Percentiles rank a stretch among this genome's conserved stretches.
phyloP scores from a whole-genome alignment of 2,888 invertebrate genomes.

The Aleiodes leptofemur region DNA sequence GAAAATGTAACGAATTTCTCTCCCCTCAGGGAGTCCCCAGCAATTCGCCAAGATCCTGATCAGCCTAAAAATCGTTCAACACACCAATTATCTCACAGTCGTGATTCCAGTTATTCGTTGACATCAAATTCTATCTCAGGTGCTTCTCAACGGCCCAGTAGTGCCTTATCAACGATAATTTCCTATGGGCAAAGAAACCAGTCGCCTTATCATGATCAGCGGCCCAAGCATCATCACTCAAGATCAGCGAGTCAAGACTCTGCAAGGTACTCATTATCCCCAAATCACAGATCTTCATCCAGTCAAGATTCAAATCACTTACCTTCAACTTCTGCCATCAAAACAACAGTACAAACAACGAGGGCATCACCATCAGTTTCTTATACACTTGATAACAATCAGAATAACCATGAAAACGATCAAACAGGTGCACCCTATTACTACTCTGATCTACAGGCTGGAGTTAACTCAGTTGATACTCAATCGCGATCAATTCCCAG shows the following conservation, averaged over 20 bases:
- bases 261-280: slow-evolving; percentile 59
- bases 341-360: slow-evolving; percentile 49
- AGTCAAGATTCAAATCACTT: slow-evolving; percentile 61
- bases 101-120: slow-evolving; percentile 67
- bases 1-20: slow-evolving; percentile 69
- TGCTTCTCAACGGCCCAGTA: slow-evolving; percentile 62
- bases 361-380: slow-evolving; percentile 48
- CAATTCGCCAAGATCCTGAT: slow-evolving; percentile 57
- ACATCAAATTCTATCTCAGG: slow-evolving; percentile 58
- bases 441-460: slow-evolving; percentile 84
- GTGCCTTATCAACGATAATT: slow-evolving; percentile 60
- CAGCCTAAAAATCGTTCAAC: slow-evolving; percentile 47
- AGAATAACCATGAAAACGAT: slow-evolving; percentile 73
- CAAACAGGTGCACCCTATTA: slow-evolving; percentile 88
- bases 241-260: slow-evolving; percentile 66
- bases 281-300: slow-evolving; percentile 65
- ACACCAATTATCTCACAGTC: slow-evolving; percentile 59
- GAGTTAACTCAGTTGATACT: slow-evolving; percentile 54
- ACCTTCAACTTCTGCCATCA: slow-evolving; percentile 51
- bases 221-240: slow-evolving; percentile 58
- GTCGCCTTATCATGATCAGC: slow-evolving; percentile 30
- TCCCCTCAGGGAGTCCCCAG: slow-evolving; percentile 62
- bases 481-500: slow-evolving; percentile 56
- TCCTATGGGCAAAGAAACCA: slow-evolving; percentile 46
- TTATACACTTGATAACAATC: slow-evolving; percentile 38